Evolutionary conservation across 64 coral and sea anemone species (phyloP).

Genomic region (Dendrophyllia cribrosa): DNA sequence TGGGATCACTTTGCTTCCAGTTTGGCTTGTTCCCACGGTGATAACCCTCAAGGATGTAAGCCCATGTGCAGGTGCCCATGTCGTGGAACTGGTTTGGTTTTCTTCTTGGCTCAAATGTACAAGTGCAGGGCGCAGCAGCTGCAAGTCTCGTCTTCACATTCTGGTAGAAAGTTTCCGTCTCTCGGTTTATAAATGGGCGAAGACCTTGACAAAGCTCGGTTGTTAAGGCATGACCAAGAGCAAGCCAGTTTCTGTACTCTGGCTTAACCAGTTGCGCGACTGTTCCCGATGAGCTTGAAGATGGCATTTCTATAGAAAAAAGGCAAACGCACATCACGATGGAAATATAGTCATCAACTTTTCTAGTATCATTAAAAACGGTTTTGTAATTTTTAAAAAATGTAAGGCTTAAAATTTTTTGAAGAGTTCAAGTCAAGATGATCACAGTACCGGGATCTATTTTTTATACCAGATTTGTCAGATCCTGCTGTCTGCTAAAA

Average conservation of each 20-base stretch:
- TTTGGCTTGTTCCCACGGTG: constrained; percentile 49
- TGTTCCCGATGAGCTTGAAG: not conserved
- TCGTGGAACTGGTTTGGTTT: constrained; percentile 56
- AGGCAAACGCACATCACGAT: too few species aligned
- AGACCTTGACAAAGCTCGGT: constrained; percentile 51
- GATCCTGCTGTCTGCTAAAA: too few species aligned
- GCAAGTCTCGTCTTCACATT: constrained; percentile 22
- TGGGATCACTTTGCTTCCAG: constrained; percentile 68
- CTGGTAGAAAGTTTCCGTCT: constrained; percentile 43
- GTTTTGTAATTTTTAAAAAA: too few species aligned
- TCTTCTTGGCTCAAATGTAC: not conserved
- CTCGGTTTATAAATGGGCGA: constrained; percentile 52
- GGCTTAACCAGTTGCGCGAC: constrained; percentile 21
- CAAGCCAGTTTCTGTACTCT: constrained; percentile 84
- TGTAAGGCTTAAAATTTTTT: too few species aligned
- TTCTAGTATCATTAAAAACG: too few species aligned
- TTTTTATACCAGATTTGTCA: too few species aligned
- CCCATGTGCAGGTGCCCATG: constrained; percentile 46
- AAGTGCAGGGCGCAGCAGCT: constrained; percentile 19
- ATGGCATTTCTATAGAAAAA: not conserved
- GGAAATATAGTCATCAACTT: too few species aligned
- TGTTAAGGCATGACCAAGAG: constrained; percentile 64
- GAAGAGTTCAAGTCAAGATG: too few species aligned
- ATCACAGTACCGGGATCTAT: too few species aligned
- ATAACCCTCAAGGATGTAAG: constrained; percentile 26